Percentiles rank a stretch among this genome's conserved stretches.
These are phyloP conservation scores for Colaptes auratus DNA, from an alignment of 2,113 vertebrate species.

Conservation along the genomic window DNA sequence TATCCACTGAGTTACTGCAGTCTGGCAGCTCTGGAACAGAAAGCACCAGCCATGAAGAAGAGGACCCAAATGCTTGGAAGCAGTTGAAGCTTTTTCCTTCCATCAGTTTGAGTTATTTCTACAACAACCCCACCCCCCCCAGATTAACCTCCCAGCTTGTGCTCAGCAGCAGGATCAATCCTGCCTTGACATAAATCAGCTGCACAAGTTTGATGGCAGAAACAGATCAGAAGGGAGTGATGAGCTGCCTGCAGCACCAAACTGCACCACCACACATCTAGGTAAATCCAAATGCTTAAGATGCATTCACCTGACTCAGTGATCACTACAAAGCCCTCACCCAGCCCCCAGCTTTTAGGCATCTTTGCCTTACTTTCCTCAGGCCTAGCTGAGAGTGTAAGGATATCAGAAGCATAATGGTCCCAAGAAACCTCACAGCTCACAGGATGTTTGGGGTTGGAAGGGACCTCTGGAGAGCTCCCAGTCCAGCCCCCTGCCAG, in stretches of 20 bases:
- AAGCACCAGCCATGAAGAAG: background rate
- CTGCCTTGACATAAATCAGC: background rate
- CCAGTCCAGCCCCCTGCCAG: too few species aligned
- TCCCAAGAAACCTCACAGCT: background rate
- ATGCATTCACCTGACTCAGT: background rate
- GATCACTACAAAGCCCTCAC: background rate
- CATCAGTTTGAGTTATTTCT: background rate
- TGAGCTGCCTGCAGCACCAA: background rate
- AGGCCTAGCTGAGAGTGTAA: background rate
- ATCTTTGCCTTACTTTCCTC: background rate
- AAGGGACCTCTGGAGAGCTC: too few species aligned
- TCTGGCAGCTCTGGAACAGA: constrained; percentile 72
- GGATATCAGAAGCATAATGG: background rate
- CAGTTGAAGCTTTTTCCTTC: background rate
- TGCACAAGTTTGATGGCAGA: background rate
- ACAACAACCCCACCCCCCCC: background rate
- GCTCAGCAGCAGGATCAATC: background rate
- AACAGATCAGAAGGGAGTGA: background rate
- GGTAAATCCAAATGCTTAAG: constrained; percentile 1
- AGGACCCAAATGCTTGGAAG: background rate
- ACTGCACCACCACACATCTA: background rate
- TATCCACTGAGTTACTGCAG: constrained; percentile 61
- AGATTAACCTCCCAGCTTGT: background rate
- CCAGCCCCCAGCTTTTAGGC: background rate
- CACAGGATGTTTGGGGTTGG: background rate